Conservation (phyloP, 2,797 vertebrate species). For the Dermochelys coriacea region DNA sequence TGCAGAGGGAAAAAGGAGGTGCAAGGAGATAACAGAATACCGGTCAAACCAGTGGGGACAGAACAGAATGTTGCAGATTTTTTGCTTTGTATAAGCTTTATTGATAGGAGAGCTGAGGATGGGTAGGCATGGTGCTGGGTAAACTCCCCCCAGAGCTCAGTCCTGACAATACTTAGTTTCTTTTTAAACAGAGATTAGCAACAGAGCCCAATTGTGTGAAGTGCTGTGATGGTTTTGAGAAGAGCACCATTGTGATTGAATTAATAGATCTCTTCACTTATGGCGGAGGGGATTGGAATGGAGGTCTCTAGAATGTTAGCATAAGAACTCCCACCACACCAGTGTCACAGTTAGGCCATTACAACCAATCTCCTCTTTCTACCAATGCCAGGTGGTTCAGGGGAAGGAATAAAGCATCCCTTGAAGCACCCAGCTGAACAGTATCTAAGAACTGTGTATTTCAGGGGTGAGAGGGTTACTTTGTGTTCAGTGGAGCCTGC, state of each 20-base stretch:
- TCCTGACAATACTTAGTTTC: background rate
- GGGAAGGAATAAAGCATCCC: conserved; percentile 10
- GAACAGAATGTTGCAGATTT: background rate
- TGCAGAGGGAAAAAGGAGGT: background rate
- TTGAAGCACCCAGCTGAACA: background rate
- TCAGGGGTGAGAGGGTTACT: background rate
- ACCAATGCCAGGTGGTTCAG: background rate
- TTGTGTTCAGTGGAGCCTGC: background rate
- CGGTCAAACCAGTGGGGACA: background rate
- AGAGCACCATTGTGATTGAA: background rate
- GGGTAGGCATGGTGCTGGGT: background rate
- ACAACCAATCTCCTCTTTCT: conserved; percentile 8
- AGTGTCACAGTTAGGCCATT: conserved; percentile 36
- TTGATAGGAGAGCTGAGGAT: background rate
- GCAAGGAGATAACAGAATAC: background rate
- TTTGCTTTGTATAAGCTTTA: conserved; percentile 36
- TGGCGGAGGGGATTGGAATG: conserved; percentile 11
- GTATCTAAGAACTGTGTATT: background rate
- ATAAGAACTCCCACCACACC: background rate
- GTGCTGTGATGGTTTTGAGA: background rate
- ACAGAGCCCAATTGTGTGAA: background rate
- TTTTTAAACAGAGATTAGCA: conserved; percentile 18
- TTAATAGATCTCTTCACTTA: conserved; percentile 25
- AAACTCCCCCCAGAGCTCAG: conserved; percentile 19
- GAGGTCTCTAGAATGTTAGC: background rate